These are phyloP conservation scores for Panthera tigris DNA, from an alignment of 2,113 vertebrate species.

Conservation along the genomic window DNA sequence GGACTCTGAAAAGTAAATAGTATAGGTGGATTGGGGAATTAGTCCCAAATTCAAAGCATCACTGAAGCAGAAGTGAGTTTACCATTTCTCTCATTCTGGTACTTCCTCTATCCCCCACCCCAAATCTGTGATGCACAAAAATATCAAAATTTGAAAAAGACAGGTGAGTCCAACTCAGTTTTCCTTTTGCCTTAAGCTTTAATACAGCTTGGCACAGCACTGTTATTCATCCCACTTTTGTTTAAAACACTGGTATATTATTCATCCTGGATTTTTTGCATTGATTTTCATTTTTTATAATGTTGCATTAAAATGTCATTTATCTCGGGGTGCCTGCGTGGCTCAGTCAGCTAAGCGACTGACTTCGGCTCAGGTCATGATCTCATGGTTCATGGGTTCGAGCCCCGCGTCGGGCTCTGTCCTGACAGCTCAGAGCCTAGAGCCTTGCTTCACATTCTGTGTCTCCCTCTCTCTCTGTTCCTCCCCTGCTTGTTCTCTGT, in stretches of 20 bases:
- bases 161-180: not conserved
- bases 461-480: no score
- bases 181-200: not conserved
- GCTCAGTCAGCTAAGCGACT: no score
- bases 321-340: not conserved
- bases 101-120: not conserved
- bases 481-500: no score
- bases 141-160: slow-evolving; percentile 33
- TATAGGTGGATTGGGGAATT: not conserved
- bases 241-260: slow-evolving; percentile 41
- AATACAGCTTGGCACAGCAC: not conserved
- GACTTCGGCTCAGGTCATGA: no score
- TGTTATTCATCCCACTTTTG: not conserved
- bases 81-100: not conserved
- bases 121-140: not conserved
- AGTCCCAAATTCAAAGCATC: not conserved
- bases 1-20: not conserved
- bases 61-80: not conserved
- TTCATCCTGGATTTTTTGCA: not conserved
- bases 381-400: no score
- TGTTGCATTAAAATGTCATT: not conserved
- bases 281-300: not conserved
- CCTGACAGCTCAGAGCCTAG: no score
- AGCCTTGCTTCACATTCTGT: no score
- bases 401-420: no score